These are phyloP conservation scores for Pollimyrus isidori DNA, from an alignment of 2,113 vertebrate species.

Conservation along the genomic window DNA sequence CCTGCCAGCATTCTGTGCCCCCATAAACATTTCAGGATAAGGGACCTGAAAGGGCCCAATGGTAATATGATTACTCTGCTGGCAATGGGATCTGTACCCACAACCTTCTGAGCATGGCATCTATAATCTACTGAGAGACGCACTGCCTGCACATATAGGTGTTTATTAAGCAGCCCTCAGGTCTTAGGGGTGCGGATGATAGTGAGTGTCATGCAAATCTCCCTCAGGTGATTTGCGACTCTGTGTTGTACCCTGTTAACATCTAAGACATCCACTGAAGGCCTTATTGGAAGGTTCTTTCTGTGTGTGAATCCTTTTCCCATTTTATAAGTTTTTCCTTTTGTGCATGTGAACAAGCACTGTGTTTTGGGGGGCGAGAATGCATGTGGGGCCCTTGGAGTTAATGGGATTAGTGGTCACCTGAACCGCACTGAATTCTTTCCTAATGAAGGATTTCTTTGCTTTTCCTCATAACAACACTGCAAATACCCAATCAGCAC, in stretches of 20 bases:
- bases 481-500: background rate
- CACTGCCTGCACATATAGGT: background rate
- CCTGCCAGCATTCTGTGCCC: background rate
- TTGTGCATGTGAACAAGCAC: background rate
- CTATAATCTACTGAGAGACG: background rate
- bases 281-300: background rate
- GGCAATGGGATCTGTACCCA: background rate
- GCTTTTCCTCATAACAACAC: background rate
- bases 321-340: background rate
- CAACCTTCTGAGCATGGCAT: background rate
- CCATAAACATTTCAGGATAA: background rate
- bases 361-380: background rate
- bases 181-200: background rate
- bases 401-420: background rate
- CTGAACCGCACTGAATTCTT: background rate
- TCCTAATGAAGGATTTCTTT: background rate
- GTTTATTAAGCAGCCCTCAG: background rate
- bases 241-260: background rate
- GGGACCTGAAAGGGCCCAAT: background rate
- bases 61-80: background rate
- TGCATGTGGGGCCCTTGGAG: background rate
- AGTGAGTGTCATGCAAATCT: background rate
- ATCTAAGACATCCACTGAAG: background rate
- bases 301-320: background rate
- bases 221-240: background rate